A percentile compares a stretch with the other conserved stretches of the same genome.
phyloP scores from a whole-genome alignment of 2,113 vertebrate genomes.

The Brachypodius melanocephalos region DNA sequence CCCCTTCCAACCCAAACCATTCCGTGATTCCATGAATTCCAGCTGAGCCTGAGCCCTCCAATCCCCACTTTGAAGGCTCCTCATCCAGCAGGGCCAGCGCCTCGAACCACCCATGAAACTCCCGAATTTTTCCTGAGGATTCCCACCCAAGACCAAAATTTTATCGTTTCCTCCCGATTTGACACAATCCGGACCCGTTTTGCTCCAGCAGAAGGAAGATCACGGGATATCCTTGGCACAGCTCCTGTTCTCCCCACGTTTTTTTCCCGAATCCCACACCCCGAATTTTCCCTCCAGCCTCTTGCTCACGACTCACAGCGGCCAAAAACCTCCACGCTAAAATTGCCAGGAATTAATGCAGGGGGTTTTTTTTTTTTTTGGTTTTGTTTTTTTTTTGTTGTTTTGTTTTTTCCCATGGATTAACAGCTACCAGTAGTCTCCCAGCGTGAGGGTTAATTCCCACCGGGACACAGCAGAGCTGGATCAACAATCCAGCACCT shows the following conservation, averaged over 20 bases:
- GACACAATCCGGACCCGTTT: neutral
- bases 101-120: fast-evolving
- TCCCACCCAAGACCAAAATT: neutral
- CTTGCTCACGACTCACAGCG: neutral
- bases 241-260: neutral
- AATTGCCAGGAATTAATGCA: neutral
- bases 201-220: neutral
- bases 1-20: neutral
- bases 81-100: neutral
- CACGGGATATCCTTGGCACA: neutral
- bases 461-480: neutral
- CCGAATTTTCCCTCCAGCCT: neutral
- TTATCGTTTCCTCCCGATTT: neutral
- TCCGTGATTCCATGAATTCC: neutral
- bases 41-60: neutral
- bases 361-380: neutral
- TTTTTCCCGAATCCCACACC: neutral
- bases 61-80: neutral
- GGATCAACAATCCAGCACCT: neutral
- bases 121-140: neutral
- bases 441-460: neutral
- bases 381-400: neutral
- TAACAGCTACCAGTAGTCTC: neutral
- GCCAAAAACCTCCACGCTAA: neutral
- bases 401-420: neutral